These are phyloP conservation scores for Carlito syrichta DNA, from an alignment of 2,113 vertebrate genomes.

Conservation along the genomic window DNA sequence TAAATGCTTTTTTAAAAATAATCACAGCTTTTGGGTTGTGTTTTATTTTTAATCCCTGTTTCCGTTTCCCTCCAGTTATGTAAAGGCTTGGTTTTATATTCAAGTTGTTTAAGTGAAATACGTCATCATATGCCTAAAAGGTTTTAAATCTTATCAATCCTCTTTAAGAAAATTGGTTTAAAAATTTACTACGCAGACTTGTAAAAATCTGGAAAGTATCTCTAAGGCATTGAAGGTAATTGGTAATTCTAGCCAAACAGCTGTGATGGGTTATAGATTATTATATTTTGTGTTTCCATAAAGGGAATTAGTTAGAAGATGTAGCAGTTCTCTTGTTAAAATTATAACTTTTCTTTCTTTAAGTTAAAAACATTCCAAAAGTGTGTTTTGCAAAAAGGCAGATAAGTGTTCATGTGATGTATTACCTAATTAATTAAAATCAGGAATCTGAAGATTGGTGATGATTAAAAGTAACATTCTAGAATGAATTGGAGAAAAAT, in stretches of 20 bases:
- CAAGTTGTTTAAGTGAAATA: conserved; percentile 35
- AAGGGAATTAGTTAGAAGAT: conserved; percentile 51
- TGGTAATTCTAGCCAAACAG: conserved; percentile 58
- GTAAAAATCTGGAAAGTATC: conserved; percentile 61
- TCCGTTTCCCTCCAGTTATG: conserved; percentile 8
- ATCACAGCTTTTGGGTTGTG: not conserved
- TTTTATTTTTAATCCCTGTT: conserved; percentile 54
- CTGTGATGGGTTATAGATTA: not conserved
- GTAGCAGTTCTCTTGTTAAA: conserved; percentile 46
- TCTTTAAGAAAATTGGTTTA: conserved; percentile 66
- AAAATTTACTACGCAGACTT: conserved; percentile 61
- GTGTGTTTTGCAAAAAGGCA: not conserved
- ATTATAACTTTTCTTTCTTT: conserved; percentile 18
- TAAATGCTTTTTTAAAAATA: conserved; percentile 35
- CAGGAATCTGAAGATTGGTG: not conserved
- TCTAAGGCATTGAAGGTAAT: conserved; percentile 52
- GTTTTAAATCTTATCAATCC: conserved; percentile 58
- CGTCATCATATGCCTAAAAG: conserved; percentile 48
- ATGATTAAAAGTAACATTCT: not conserved
- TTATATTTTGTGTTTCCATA: conserved; percentile 63
- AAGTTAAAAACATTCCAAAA: not conserved
- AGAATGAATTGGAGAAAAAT: not conserved
- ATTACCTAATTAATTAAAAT: not conserved
- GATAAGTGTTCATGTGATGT: not conserved
- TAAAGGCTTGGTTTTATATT: conserved; percentile 58